Evolutionary conservation across 2,888 invertebrate genomes (phyloP).

Genomic region (Chymomyza procnemis): DNA sequence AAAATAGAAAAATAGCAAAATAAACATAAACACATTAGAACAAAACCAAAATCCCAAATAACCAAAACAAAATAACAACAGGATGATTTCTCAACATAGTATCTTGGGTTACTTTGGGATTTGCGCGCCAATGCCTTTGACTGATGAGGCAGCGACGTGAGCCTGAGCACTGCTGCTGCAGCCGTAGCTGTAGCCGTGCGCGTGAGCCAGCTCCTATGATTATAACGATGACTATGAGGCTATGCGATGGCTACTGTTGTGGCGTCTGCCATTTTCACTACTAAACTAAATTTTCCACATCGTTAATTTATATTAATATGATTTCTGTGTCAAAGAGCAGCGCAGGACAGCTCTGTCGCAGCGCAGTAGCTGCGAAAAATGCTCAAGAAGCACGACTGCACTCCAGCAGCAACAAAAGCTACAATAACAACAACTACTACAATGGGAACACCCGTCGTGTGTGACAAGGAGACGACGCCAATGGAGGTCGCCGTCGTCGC

Average conservation of each 20-base stretch:
- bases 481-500: constrained; percentile 56
- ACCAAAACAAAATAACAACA: constrained; percentile 23
- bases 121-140: constrained; percentile 61
- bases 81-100: constrained; percentile 52
- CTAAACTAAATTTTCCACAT: constrained; percentile 79
- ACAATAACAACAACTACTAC: neutral
- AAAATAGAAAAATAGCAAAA: neutral
- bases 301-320: constrained; percentile 79
- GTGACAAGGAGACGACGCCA: constrained; percentile 45
- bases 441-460: constrained; percentile 38
- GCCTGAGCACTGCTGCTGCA: constrained; percentile 48
- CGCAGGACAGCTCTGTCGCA: constrained; percentile 22
- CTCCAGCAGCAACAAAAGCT: neutral
- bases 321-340: constrained; percentile 74
- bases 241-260: constrained; percentile 4
- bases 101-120: constrained; percentile 44
- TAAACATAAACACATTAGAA: constrained; percentile 31
- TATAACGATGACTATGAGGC: constrained; percentile 15
- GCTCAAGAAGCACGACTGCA: neutral
- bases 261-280: constrained; percentile 69
- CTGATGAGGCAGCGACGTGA: constrained; percentile 66
- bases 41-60: neutral
- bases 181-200: neutral
- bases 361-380: constrained; percentile 23
- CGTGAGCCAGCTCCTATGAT: neutral